phyloP scores from a whole-genome alignment of 2,888 invertebrate genomes.

The Ormia ochracea region DNA sequence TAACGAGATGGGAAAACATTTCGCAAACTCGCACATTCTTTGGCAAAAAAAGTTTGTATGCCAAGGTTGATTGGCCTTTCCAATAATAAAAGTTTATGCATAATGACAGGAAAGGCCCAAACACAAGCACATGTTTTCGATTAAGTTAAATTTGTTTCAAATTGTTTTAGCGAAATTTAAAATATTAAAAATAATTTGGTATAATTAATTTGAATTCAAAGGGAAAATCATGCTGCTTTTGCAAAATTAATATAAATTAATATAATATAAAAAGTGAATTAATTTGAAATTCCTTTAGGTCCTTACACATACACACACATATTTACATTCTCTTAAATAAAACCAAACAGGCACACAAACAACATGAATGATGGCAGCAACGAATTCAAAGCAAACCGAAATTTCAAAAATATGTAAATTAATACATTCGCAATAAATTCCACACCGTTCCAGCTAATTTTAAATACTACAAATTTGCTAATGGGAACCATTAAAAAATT shows the following conservation, averaged over 20 bases:
- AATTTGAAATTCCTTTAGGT: background rate
- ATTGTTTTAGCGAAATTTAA: background rate
- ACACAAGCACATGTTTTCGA: conserved; percentile 2
- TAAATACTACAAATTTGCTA: no score
- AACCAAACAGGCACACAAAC: background rate
- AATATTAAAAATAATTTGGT: background rate
- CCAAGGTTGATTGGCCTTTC: conserved; percentile 40
- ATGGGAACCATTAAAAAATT: no score
- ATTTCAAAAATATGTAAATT: no score
- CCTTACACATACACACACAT: background rate
- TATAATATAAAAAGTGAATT: background rate
- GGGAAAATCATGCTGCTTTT: background rate
- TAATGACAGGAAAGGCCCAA: background rate
- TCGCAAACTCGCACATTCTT: background rate
- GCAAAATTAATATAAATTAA: conserved; percentile 5
- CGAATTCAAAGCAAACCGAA: background rate
- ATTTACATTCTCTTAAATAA: background rate
- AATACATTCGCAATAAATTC: no score
- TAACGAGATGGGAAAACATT: background rate
- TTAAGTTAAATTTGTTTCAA: conserved; percentile 3
- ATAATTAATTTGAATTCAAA: conserved; percentile 11
- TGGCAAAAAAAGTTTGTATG: conserved; percentile 26
- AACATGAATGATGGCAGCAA: no score
- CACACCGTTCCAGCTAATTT: no score
- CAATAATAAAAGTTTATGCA: background rate